Base-by-base conservation (phyloP, 2,797 vertebrate genomes). In the Hypotaenidia philippensis region DNA sequence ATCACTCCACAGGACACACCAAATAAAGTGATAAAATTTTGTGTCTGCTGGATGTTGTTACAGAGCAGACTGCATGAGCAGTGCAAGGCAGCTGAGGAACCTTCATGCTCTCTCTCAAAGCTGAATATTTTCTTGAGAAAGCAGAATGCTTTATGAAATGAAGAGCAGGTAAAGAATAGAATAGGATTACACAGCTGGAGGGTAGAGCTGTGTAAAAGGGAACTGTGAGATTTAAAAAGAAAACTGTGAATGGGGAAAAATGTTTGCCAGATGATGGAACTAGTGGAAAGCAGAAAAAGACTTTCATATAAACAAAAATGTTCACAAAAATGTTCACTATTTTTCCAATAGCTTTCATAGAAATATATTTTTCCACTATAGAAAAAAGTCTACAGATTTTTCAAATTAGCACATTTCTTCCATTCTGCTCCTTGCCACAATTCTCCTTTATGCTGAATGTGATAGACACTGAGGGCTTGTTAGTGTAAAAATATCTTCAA, bases 351-450 rank as follows among this genome's bases (percentile, higher is more conserved):
- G 41, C 14, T 8, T 32, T 47, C 36, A 61, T 0, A 74, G 45
- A 90, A 79, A 80, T 12, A 2, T 11, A 77, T 83, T 75, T 3
- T 75, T 36, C 3, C 2, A 23, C 21, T 19, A 6, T 2, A 53
- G 61, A 77, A 32, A 68, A 83, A 96, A 91, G 78, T 31, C 38
- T 57, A 50, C 82, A 89, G 41, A 56, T 68, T 96, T 92, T 74
- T 81, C 56, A 91, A 70, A 92, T 93, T 87, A 92, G n/a, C 5
- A 21, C 16, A 55, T 64, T 85, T 85, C 68, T 96, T 84, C 40
- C 64, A 65, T 68, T 80, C 68, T 66, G 10, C 13, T 84, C 53
- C 34, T 77, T 87, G 49, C 32, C 22, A 17, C 3, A 11, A 55
- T 68, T 65, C 60, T 68, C 57, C 57, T 84, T 92, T 77, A 70